These are phyloP conservation scores for Marronus borbonicus DNA, from an alignment of 2,888 invertebrate genomes.

Conservation along the genomic window DNA sequence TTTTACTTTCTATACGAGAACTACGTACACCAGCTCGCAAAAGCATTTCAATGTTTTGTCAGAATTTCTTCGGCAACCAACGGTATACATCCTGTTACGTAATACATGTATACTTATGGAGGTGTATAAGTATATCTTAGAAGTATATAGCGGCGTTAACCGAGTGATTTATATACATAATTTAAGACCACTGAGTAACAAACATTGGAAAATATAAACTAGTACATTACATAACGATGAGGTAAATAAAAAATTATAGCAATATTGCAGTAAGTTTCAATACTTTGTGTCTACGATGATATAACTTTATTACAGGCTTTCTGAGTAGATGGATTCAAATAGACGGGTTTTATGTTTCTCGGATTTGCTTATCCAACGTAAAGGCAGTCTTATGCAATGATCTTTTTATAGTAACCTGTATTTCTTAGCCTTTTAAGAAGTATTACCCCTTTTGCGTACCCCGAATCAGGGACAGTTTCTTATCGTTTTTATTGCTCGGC, in stretches of 20 bases:
- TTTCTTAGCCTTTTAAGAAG: too few relatives aligned
- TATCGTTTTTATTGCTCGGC: too few relatives aligned
- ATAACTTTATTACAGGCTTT: background rate
- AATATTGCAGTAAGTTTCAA: background rate
- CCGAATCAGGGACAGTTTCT: too few relatives aligned
- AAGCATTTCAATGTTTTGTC: background rate
- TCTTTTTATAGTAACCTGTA: too few relatives aligned
- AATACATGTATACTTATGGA: too few relatives aligned
- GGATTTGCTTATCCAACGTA: background rate
- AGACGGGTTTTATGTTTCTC: background rate
- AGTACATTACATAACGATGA: conserved; percentile 11
- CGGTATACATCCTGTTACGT: background rate
- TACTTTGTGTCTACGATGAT: background rate
- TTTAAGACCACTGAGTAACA: conserved; percentile 6
- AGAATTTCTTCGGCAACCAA: background rate
- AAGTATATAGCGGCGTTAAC: background rate
- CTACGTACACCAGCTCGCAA: too few relatives aligned
- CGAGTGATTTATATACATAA: conserved; percentile 5
- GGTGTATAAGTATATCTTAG: background rate
- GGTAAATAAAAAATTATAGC: background rate
- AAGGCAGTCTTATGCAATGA: too few relatives aligned
- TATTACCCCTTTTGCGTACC: too few relatives aligned
- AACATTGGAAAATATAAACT: background rate
- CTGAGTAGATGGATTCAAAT: background rate
- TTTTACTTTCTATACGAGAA: too few relatives aligned